Conservation (phyloP, 2,888 invertebrate species). For the Bombylius discolor region DNA sequence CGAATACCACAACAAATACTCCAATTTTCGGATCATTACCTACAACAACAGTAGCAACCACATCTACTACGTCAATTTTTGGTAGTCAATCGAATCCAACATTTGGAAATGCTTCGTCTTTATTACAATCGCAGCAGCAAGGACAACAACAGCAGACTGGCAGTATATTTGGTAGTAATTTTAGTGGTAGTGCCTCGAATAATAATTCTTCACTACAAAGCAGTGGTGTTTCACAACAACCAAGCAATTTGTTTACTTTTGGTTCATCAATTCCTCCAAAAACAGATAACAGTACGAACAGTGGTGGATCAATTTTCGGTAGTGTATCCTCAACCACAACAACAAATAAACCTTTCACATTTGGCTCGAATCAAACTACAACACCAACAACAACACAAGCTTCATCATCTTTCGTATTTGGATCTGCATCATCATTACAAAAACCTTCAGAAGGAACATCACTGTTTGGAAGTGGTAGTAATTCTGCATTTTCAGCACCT, state of each 20-base stretch:
- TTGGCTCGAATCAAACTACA: constrained; percentile 2
- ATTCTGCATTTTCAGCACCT: not conserved
- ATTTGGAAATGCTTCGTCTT: constrained; percentile 3
- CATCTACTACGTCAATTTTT: not conserved
- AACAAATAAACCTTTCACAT: not conserved
- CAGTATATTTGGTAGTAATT: constrained; percentile 12
- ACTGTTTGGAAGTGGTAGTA: constrained; percentile 16
- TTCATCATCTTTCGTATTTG: constrained; percentile 2
- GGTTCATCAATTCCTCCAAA: constrained; percentile 1
- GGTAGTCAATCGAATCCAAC: constrained; percentile 5
- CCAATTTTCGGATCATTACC: not conserved
- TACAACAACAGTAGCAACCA: not conserved
- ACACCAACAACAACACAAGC: constrained; percentile 1
- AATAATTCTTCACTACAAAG: constrained; percentile 1
- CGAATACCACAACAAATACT: not conserved
- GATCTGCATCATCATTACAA: not conserved
- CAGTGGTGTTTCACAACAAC: not conserved
- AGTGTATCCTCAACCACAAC: constrained; percentile 8
- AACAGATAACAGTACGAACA: not conserved
- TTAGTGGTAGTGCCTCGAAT: constrained; percentile 1
- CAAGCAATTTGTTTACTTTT: constrained; percentile 8
- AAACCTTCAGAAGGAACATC: constrained; percentile 5
- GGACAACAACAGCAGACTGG: not conserved
- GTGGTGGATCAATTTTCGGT: constrained; percentile 5
- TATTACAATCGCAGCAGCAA: not conserved